Evolutionary conservation across 2,113 vertebrate species (phyloP), one percentile per base, ranked within the genome.

Genomic region (Fregata magnificens): DNA sequence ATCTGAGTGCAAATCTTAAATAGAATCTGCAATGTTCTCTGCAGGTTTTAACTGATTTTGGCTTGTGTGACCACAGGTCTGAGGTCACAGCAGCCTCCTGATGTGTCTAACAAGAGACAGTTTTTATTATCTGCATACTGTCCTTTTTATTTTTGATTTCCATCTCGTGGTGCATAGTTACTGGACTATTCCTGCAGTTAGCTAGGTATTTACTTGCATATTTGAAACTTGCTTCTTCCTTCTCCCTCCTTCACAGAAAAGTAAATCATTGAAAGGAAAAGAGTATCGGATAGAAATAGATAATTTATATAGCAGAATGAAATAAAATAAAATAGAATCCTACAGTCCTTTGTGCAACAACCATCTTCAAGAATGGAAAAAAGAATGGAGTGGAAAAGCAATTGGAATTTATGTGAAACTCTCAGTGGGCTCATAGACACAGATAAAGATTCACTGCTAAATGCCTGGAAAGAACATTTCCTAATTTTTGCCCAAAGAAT

Each of bases 391-490:
- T 95, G 93, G 93, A 96, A 97, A 97, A 96, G 81, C 91, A 96
- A 90, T 94, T 97, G 93, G 89, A 91, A 91, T 93, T 92, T 93
- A 91, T 83, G 55, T 94, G 76, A 81, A 97, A 91, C 62, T 96
- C 93, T 89, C 90, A 86, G 70, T 84, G 88, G 82, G 28, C 87
- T 96, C 52, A 95, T 93, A 92, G 95, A 90, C 52, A 91, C 72
- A 44, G 58, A 88, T 97, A 92, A 97, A 90, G 55, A 90, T 86
- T 94, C 91, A 88, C 74, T 90, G 93, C 93, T 95, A 95, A 97
- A 88, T 95, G 95, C 91, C 88, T 91, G 92, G 95, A 92, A 97
- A 95, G 73, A 97, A 94, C 92, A 95, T 95, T 97, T 98, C 95
- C 93, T 95, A 85, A 95, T 95, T 97, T 96, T 94, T 97, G 77